Evolutionary conservation across 2,888 invertebrate species (phyloP), one percentile per base, ranked within the genome.

Genomic region (Mayetiola destructor): DNA sequence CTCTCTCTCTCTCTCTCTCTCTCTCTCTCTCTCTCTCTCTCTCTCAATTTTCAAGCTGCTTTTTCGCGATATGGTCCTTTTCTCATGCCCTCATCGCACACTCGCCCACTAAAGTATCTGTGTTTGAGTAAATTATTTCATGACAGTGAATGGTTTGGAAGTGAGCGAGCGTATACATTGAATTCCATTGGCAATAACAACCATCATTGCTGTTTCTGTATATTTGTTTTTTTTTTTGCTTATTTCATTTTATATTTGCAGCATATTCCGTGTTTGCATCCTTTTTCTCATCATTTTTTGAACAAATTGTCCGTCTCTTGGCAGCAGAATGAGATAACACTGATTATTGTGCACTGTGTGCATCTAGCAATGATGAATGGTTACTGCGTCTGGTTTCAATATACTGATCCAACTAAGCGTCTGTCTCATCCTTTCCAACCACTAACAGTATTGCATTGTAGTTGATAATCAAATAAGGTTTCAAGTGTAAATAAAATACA

Each of bases 381-480:
- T 48, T n/a, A 16, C 48, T 42, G 42, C 23, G 23, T 42, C 21
- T 23, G 21, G 23, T 23, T 42, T 42, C 23, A 14, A 23, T 23
- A 10, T 42, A 23, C n/a, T n/a, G 16, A 27, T 48, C n/a, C 27
- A 48, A 27, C 29, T n/a, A n/a, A n/a, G n/a, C n/a, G n/a, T n/a
- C n/a, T n/a, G n/a, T n/a, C n/a, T n/a, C n/a, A n/a, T n/a, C n/a
- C n/a, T n/a, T n/a, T n/a, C n/a, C n/a, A n/a, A n/a, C n/a, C n/a
- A n/a, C n/a, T n/a, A n/a, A n/a, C n/a, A n/a, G n/a, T n/a, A 48
- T 2, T 48, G 48, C 48, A 48, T 48, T 48, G 48, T 48, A 48
- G 21, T 21, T 27, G 48, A 48, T 48, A 48, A 48, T 48, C 48
- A 48, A 48, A 16, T 5, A 20, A 6, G 48, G 48, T 9, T 18